Conservation (phyloP, 2,888 invertebrate species). For the Watsonalla binaria region DNA sequence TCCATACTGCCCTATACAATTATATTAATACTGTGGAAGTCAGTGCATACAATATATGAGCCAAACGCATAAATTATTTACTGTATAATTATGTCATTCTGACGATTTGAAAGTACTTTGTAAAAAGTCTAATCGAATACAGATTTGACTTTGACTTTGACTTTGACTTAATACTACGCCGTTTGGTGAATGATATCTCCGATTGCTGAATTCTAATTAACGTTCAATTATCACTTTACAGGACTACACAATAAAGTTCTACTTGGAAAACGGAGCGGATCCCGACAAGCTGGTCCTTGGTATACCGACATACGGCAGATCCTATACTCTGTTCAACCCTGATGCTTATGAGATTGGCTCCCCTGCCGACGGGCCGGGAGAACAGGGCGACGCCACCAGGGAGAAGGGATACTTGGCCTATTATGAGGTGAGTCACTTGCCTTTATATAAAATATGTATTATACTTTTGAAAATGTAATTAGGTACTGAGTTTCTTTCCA, state of each 20-base stretch:
- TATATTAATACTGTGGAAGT: too few relatives aligned
- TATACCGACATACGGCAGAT: slow-evolving; percentile 93
- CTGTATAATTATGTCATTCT: too few relatives aligned
- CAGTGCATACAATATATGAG: too few relatives aligned
- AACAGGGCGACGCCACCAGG: slow-evolving; percentile 92
- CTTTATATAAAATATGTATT: too few relatives aligned
- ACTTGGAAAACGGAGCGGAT: slow-evolving; percentile 88
- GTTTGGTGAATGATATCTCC: neutral
- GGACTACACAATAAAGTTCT: slow-evolving; percentile 92
- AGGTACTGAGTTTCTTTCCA: too few relatives aligned
- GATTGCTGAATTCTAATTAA: neutral
- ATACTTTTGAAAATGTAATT: too few relatives aligned
- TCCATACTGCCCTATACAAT: too few relatives aligned
- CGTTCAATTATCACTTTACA: slow-evolving; percentile 43
- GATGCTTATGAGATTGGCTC: slow-evolving; percentile 92
- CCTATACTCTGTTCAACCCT: slow-evolving; percentile 92
- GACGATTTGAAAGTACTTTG: too few relatives aligned
- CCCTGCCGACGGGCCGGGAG: slow-evolving; percentile 93
- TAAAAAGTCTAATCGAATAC: too few relatives aligned
- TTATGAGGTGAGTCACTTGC: slow-evolving; percentile 83
- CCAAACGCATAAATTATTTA: too few relatives aligned
- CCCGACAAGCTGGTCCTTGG: slow-evolving; percentile 89
- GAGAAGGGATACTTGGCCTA: slow-evolving; percentile 96
- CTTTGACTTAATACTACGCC: too few relatives aligned
- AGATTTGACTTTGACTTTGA: too few relatives aligned